Base-by-base conservation (phyloP, 1,140 invertebrate species). In the Atta texana region DNA sequence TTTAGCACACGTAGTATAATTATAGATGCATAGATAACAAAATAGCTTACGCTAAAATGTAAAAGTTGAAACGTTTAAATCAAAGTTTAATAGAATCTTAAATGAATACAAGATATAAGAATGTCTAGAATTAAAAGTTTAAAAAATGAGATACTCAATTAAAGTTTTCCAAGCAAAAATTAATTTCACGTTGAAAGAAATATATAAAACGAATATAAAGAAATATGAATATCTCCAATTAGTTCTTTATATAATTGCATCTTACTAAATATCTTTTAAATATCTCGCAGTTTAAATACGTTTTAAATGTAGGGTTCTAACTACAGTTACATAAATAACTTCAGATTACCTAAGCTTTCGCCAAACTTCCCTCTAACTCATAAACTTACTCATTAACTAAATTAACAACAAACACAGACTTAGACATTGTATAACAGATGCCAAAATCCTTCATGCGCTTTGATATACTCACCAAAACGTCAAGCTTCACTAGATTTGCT, bases 401-500 rank as follows among this genome's bases (percentile, higher is more conserved):
- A 74, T 69, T 24, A 49, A 49, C 34, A 82, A 59, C 44, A 49
- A 59, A 71, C 18, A 59, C 68, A 57, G 55, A 18, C 59, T 14
- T 10, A 1, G 18, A 14, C 55, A 51, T 75, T 61, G 2, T 61
- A 1, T 18, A 84, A 84, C 55, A 39, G 24, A 74, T 82, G 28
- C 24, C 10, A 12, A 61, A 82, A 82, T 18, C 16, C 39, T 80
- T 51, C 24, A 24, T n/a, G 18, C 24, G 59, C 68, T 49, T 72
- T 6, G 18, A 16, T 57, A 28, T 34, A 53, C 14, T 74, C 24
- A 28, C 21, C n/a, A 34, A 69, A 80, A 68, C 63, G 21, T 69
- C 31, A 80, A 82, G 68, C 71, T 81, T 59, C 59, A 24, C 53
- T 72, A 39, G 34, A 39, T 72, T 74, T 31, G 66, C 66, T 53